A percentile compares a stretch with the other conserved stretches of the same genome.
Evolutionary conservation across 2,113 vertebrate genomes (phyloP).

Genomic region (Anseranas semipalmata): DNA sequence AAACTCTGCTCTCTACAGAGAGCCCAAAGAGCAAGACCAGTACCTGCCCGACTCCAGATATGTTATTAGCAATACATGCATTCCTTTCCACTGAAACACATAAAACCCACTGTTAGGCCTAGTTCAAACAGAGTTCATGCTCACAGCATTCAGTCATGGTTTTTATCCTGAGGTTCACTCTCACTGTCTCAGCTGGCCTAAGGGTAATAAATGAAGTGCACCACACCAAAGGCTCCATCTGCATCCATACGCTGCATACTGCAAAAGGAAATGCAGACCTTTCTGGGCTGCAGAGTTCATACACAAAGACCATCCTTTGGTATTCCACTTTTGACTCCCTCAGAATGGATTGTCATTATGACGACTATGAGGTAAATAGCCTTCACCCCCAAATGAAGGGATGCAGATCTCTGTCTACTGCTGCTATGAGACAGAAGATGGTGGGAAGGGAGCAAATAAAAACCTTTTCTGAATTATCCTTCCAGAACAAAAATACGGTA

Average conservation of each 20-base stretch:
- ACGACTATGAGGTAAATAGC: background rate
- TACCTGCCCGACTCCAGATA: conserved; percentile 63
- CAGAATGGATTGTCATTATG: background rate
- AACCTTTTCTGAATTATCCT: background rate
- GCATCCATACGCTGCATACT: conserved; percentile 76
- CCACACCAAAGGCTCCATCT: conserved; percentile 82
- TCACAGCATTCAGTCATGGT: conserved; percentile 79
- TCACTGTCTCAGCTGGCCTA: conserved; percentile 75
- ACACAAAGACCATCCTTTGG: conserved; percentile 7
- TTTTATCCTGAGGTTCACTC: conserved; percentile 79
- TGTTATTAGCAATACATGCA: conserved; percentile 54
- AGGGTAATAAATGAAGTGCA: conserved; percentile 82
- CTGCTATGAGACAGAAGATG: background rate
- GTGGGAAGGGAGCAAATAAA: background rate
- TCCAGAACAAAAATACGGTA: background rate
- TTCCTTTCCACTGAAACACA: conserved; percentile 68
- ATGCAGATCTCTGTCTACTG: background rate
- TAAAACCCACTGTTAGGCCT: conserved; percentile 70
- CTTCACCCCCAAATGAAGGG: background rate
- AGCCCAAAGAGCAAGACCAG: background rate
- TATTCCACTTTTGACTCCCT: background rate
- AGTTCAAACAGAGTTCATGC: conserved; percentile 83
- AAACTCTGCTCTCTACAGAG: background rate
- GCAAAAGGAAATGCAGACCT: conserved; percentile 75
- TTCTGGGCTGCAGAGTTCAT: conserved; percentile 71